Evolutionary conservation across 2,888 invertebrate species (phyloP).

Genomic region (Cephus sareptanus): DNA sequence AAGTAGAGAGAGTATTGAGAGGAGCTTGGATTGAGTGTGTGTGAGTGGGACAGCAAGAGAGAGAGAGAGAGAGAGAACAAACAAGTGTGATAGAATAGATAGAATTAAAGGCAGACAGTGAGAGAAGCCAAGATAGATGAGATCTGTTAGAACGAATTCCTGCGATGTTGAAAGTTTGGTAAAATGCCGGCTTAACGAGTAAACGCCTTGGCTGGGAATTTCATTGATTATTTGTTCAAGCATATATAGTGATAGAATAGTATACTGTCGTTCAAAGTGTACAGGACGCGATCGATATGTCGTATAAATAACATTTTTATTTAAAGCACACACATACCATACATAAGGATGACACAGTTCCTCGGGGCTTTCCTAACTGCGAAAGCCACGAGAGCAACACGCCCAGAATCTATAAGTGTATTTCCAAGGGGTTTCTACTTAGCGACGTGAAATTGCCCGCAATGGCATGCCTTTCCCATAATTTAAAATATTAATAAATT

Average conservation of each 20-base stretch:
- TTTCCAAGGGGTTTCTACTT: not conserved
- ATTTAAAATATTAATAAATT: conserved; percentile 26
- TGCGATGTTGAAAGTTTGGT: not conserved
- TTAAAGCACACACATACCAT: not conserved
- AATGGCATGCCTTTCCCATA: conserved; percentile 16
- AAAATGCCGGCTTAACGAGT: not conserved
- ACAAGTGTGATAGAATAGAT: not conserved
- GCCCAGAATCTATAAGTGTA: not conserved
- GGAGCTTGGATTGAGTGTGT: not conserved
- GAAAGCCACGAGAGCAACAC: not conserved
- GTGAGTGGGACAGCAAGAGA: not conserved
- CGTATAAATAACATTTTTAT: not conserved
- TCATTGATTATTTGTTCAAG: not conserved
- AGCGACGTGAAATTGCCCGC: conserved; percentile 15
- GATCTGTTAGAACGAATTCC: not conserved
- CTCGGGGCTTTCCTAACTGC: not conserved
- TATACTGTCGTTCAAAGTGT: not conserved
- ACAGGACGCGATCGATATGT: not conserved
- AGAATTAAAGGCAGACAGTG: not conserved
- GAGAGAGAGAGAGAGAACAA: not conserved
- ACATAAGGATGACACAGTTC: not conserved
- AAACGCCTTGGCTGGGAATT: not conserved
- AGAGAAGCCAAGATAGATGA: not conserved
- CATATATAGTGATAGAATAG: not conserved
- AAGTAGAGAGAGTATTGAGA: not conserved